Conservation (phyloP, 2,797 vertebrate genomes). For the Oryzias dopingdopingensis region DNA sequence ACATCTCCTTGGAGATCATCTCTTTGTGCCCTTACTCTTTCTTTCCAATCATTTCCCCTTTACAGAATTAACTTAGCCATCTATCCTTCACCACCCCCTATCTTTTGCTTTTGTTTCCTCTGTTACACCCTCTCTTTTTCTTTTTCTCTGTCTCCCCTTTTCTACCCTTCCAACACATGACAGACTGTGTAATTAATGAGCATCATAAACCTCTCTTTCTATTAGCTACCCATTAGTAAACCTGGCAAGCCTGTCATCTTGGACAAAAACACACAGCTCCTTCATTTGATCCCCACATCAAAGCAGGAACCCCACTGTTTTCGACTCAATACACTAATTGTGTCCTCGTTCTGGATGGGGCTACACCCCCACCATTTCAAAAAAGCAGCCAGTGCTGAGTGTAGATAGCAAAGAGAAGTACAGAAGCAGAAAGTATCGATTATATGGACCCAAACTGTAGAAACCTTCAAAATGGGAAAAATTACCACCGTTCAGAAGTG, state of each 20-base stretch:
- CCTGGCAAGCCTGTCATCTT: conserved; percentile 94
- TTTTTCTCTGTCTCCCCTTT: conserved; percentile 50
- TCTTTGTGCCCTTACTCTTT: conserved; percentile 44
- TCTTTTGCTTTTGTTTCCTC: conserved; percentile 46
- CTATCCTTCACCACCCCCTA: conserved; percentile 38
- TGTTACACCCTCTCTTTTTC: conserved; percentile 52
- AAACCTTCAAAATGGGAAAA: conserved; percentile 42
- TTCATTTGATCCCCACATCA: conserved; percentile 96
- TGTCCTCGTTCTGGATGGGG: conserved; percentile 87
- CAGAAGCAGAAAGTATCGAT: conserved; percentile 75
- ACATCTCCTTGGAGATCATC: conserved; percentile 56
- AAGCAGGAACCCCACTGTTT: conserved; percentile 95
- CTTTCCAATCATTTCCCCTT: conserved; percentile 47
- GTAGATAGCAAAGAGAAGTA: conserved; percentile 73
- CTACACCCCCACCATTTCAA: conserved; percentile 82
- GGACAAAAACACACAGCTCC: conserved; percentile 94
- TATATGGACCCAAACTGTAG: conserved; percentile 59
- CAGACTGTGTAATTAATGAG: conserved; percentile 95
- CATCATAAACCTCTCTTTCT: conserved; percentile 96
- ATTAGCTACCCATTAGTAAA: conserved; percentile 97
- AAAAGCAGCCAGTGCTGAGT: conserved; percentile 76
- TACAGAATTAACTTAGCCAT: conserved; percentile 40
- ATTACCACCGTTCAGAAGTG: conserved; percentile 42
- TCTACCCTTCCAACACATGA: conserved; percentile 85
- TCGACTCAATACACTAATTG: conserved; percentile 94